A percentile compares a stretch with the other conserved stretches of the same genome.
Evolutionary conservation across 2,797 vertebrate species (phyloP).

Genomic region (Pogoniulus pusillus): DNA sequence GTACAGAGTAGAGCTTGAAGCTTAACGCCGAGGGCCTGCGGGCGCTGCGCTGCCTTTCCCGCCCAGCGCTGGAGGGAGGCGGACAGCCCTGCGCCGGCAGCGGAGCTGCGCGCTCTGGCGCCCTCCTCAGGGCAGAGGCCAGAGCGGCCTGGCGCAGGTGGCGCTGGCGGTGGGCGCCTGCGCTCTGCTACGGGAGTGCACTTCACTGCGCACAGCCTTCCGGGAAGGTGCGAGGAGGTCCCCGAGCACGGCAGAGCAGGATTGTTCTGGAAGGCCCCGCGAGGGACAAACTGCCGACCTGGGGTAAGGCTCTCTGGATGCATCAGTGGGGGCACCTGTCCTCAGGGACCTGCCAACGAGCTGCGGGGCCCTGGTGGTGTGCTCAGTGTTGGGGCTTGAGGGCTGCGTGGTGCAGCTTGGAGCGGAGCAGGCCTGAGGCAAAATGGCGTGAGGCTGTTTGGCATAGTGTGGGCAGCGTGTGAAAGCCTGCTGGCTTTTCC

Average conservation of each 20-base stretch:
- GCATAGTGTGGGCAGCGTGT: fast-evolving
- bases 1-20: neutral
- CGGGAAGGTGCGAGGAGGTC: fast-evolving
- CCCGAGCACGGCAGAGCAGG: fast-evolving
- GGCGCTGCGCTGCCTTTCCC: fast-evolving
- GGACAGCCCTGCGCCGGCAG: fast-evolving
- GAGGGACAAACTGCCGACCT: neutral
- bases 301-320: fast-evolving
- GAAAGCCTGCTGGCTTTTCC: fast-evolving
- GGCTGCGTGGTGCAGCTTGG: fast-evolving
- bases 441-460: fast-evolving
- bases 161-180: fast-evolving
- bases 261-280: fast-evolving
- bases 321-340: fast-evolving
- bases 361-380: neutral
- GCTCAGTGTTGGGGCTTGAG: fast-evolving
- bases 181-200: fast-evolving
- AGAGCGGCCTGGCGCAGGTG: fast-evolving
- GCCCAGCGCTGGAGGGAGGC: fast-evolving
- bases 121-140: fast-evolving
- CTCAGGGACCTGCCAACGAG: neutral
- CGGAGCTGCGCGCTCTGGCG: fast-evolving
- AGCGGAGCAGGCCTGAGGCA: neutral
- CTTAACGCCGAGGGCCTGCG: neutral
- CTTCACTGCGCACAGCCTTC: neutral